A percentile compares a stretch with the other conserved stretches of the same genome.
Conservation (phyloP, 2,888 invertebrate species). For the Tinea trinotella region DNA sequence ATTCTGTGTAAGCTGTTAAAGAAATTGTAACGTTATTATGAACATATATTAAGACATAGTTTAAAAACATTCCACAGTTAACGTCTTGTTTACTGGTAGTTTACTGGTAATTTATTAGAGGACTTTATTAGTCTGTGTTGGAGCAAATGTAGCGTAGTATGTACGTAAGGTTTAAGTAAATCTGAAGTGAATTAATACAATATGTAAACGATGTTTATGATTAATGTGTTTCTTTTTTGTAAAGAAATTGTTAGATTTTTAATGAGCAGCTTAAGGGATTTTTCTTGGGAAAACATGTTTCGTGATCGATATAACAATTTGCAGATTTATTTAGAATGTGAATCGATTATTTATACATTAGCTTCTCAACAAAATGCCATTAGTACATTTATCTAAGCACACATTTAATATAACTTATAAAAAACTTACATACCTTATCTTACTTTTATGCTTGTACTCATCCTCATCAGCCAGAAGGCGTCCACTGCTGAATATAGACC, state of each 20-base stretch:
- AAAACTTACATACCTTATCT: too few species aligned
- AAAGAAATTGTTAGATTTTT: not conserved
- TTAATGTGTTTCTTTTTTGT: conserved; percentile 3
- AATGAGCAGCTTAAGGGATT: not conserved
- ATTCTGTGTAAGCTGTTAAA: not conserved
- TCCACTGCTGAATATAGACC: too few species aligned
- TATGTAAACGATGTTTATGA: conserved; percentile 13
- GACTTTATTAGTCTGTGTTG: not conserved
- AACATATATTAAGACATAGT: too few species aligned
- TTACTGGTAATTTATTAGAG: not conserved
- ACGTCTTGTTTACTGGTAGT: not conserved
- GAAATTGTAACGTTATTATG: too few species aligned
- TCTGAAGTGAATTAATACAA: conserved; percentile 10
- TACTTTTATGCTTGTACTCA: too few species aligned
- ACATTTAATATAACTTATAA: too few species aligned
- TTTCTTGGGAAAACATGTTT: not conserved
- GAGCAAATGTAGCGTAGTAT: not conserved
- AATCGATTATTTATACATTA: not conserved
- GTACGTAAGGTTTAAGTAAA: not conserved
- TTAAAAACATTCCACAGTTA: not conserved
- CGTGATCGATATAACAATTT: too few species aligned
- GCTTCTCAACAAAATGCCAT: too few species aligned
- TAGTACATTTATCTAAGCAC: too few species aligned
- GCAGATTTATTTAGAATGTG: not conserved
- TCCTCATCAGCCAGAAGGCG: too few species aligned